A percentile compares a stretch with the other conserved stretches of the same genome.
phyloP scores from a whole-genome alignment of 2,797 vertebrate species.

The Poecilia gillii region DNA sequence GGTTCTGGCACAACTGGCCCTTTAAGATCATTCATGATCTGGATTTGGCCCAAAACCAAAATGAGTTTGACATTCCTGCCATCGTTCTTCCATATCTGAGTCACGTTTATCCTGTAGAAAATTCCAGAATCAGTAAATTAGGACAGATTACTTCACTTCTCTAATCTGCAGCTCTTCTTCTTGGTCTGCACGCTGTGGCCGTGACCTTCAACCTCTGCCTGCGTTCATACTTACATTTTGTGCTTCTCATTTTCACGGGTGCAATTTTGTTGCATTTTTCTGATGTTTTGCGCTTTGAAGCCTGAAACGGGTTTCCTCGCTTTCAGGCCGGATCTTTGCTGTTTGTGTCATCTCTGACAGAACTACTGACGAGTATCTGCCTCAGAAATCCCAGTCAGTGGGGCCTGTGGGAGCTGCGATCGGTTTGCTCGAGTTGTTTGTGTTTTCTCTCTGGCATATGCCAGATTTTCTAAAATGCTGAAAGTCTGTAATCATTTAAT shows the following conservation, averaged over 20 bases:
- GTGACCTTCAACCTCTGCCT: slow-evolving; percentile 4
- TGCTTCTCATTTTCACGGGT: slow-evolving; percentile 12
- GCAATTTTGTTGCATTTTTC: slow-evolving; percentile 5
- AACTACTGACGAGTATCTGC: not conserved
- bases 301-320: not conserved
- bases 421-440: not conserved
- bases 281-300: slow-evolving; percentile 1
- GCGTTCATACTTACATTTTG: not conserved
- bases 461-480: not conserved
- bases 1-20: too few species aligned
- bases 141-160: slow-evolving; percentile 11
- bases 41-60: too few species aligned
- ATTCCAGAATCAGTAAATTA: slow-evolving; percentile 8
- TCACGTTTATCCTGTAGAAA: not conserved
- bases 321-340: not conserved
- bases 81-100: not conserved
- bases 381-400: not conserved
- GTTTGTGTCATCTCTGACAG: not conserved
- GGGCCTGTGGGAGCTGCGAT: not conserved
- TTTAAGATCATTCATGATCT: too few species aligned
- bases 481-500: slow-evolving; percentile 3
- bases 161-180: slow-evolving; percentile 1
- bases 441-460: slow-evolving; percentile 1
- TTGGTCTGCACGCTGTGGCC: not conserved
- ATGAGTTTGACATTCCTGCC: too few species aligned